Evolutionary conservation across 2,888 invertebrate genomes (phyloP).

Genomic region (Trichogramma evanescens): DNA sequence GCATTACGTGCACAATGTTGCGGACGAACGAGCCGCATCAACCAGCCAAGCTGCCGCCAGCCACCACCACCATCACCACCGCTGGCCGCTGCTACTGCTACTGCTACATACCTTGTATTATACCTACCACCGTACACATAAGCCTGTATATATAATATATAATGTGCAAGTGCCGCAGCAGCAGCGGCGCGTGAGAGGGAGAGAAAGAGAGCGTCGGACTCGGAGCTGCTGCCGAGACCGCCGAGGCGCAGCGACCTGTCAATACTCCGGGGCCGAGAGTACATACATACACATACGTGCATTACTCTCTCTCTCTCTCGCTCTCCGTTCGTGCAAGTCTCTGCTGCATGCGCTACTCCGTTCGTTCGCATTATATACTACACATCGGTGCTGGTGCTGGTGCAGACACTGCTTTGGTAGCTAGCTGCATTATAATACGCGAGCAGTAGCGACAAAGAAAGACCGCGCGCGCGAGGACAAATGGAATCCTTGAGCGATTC

Average conservation of each 20-base stretch:
- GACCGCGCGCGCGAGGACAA: background rate
- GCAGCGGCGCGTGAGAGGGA: too few species aligned
- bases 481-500: background rate
- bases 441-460: background rate
- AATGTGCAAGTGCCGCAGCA: too few species aligned
- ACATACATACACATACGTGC: too few species aligned
- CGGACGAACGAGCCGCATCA: too few species aligned
- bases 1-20: too few species aligned
- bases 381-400: background rate
- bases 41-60: too few species aligned
- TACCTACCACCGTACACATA: too few species aligned
- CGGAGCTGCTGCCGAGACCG: background rate
- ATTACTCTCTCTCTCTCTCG: background rate
- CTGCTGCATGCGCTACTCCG: background rate
- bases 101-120: too few species aligned
- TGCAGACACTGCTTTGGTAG: background rate
- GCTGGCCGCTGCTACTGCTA: too few species aligned
- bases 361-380: background rate
- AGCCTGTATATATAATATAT: too few species aligned
- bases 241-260: constrained; percentile 19
- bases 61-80: too few species aligned
- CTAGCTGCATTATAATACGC: background rate
- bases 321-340: background rate
- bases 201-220: too few species aligned
- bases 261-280: constrained; percentile 8